Percentiles rank a stretch among this genome's conserved stretches.
Evolutionary conservation across 2,888 invertebrate genomes (phyloP).

Genomic region (Seira sanloemensis): DNA sequence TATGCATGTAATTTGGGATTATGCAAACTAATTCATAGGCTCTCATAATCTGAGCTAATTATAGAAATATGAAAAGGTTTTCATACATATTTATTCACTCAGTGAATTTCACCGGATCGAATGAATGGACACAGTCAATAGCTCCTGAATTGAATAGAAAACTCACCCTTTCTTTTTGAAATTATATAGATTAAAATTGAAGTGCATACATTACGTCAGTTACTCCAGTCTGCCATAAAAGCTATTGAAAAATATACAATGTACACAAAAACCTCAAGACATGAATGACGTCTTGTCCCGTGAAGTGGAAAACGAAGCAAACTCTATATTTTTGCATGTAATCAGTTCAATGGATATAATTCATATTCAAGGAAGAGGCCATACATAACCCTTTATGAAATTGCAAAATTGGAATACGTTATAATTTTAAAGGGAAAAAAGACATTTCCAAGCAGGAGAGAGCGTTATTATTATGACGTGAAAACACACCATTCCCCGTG

Average conservation of each 20-base stretch:
- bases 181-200: conserved; percentile 4
- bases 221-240: not conserved
- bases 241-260: too few species aligned
- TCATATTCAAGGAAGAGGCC: not conserved
- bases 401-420: not conserved
- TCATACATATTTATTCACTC: too few species aligned
- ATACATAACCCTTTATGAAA: not conserved
- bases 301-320: too few species aligned
- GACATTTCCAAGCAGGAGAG: too few species aligned
- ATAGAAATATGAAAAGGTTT: too few species aligned
- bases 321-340: not conserved
- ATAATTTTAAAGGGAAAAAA: not conserved
- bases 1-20: too few species aligned
- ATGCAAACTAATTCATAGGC: not conserved
- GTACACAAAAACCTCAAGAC: too few species aligned
- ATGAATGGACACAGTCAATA: not conserved
- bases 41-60: not conserved
- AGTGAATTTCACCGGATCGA: too few species aligned
- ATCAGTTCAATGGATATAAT: not conserved
- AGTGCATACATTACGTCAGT: not conserved
- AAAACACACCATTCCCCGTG: not conserved
- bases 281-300: not conserved
- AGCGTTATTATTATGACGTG: not conserved
- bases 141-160: not conserved
- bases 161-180: not conserved